These are phyloP conservation scores for Panonychus citri DNA, from an alignment of 1,140 invertebrate genomes.

Conservation along the genomic window DNA sequence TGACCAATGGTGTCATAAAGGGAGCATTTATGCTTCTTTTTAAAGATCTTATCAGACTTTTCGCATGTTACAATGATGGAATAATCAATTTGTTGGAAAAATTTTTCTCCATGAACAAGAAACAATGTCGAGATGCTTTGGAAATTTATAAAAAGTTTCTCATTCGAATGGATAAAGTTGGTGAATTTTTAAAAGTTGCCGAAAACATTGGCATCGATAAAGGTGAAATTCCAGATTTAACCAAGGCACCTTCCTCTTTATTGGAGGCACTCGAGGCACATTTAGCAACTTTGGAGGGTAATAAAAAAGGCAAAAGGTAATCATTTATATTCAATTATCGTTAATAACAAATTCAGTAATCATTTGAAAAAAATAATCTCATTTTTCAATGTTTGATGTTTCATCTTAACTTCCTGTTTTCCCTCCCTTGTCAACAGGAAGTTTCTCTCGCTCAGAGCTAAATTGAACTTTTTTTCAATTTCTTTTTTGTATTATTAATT, in stretches of 20 bases:
- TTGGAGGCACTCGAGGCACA: conserved; percentile 93
- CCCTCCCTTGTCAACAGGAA: no score
- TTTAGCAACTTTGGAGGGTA: conserved; percentile 70
- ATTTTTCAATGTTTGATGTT: no score
- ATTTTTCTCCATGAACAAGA: conserved; percentile 99
- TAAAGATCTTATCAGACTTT: conserved; percentile 89
- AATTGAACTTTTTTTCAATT: no score
- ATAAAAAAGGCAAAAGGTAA: conserved; percentile 33
- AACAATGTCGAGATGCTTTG: conserved; percentile 77
- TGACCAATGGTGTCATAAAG: conserved; percentile 94
- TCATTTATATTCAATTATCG: not conserved
- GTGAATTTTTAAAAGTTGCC: conserved; percentile 90
- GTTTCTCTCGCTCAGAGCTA: no score
- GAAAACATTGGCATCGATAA: conserved; percentile 97
- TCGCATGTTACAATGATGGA: conserved; percentile 98
- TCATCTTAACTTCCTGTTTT: no score
- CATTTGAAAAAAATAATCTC: not conserved
- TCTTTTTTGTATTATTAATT: no score
- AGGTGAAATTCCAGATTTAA: conserved; percentile 94
- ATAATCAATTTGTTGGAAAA: conserved; percentile 88
- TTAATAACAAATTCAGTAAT: not conserved
- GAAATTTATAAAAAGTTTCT: conserved; percentile 99
- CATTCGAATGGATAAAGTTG: conserved; percentile 91
- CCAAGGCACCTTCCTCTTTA: conserved; percentile 93
- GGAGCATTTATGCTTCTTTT: conserved; percentile 96